These are phyloP conservation scores for Bradypodion ventrale DNA, from an alignment of 2,797 vertebrate species.

Conservation along the genomic window DNA sequence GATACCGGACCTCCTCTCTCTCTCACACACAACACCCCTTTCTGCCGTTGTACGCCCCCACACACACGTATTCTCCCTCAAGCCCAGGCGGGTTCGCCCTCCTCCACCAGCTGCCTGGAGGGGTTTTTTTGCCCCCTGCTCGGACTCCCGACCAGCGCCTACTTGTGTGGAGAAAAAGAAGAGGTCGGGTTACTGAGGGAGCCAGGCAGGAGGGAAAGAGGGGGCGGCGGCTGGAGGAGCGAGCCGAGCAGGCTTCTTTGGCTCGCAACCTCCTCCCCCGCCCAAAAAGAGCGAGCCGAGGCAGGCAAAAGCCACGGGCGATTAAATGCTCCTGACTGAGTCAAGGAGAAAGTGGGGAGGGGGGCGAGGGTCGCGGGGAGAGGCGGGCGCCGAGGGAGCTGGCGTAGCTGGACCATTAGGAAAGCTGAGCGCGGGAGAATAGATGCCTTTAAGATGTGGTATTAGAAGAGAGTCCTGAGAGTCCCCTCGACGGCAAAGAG, in stretches of 20 bases:
- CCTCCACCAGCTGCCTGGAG: background rate
- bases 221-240: background rate
- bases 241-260: background rate
- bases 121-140: background rate
- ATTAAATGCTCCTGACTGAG: conserved; percentile 49
- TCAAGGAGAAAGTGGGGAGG: conserved; percentile 73
- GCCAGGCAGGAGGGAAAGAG: no score
- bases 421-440: no score
- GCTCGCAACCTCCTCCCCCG: background rate
- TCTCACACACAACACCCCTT: no score
- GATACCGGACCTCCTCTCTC: background rate
- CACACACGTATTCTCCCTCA: no score
- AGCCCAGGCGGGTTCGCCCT: background rate
- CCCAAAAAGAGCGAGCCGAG: background rate
- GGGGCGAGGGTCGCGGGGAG: conserved; percentile 39
- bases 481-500: no score
- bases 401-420: conserved; percentile 70
- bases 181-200: background rate
- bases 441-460: no score
- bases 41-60: background rate
- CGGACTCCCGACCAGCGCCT: background rate
- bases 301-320: conserved; percentile 14
- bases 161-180: background rate
- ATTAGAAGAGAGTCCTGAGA: no score
- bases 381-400: conserved; percentile 63